Evolutionary conservation across 2,797 vertebrate genomes (phyloP).

Genomic region (Tragopan temminckii): DNA sequence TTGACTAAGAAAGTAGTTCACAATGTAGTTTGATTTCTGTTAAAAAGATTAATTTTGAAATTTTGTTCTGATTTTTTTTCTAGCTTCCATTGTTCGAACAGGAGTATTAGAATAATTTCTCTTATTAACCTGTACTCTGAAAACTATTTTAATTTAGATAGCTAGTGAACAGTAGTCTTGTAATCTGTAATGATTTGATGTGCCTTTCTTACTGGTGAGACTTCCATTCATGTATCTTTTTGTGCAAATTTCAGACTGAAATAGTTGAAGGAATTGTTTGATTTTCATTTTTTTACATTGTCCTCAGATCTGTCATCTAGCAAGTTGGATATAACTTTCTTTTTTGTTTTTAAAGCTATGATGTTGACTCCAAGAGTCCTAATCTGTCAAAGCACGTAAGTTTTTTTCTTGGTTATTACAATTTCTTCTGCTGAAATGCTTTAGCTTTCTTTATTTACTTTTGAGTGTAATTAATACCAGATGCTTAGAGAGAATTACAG

Average conservation of each 20-base stretch:
- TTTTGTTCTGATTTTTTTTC: background rate
- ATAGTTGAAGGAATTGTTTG: background rate
- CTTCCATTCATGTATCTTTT: background rate
- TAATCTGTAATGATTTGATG: background rate
- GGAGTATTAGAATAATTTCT: background rate
- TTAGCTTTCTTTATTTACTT: background rate
- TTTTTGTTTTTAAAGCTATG: conserved; percentile 86
- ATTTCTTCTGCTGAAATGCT: background rate
- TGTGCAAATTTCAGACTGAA: background rate
- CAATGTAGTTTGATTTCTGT: background rate
- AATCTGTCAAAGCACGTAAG: conserved; percentile 98
- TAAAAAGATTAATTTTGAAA: background rate
- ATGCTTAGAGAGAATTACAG: background rate
- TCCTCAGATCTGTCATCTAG: background rate
- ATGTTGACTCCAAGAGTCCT: conserved; percentile 97
- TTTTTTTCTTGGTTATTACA: conserved; percentile 37
- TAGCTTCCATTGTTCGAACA: background rate
- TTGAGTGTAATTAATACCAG: background rate
- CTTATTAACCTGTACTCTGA: background rate
- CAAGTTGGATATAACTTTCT: conserved; percentile 2
- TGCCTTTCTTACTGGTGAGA: background rate
- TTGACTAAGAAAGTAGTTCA: background rate
- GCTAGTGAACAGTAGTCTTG: background rate
- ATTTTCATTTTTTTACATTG: background rate
- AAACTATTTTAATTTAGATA: background rate